A percentile compares a stretch with the other conserved stretches of the same genome.
Conservation (phyloP, 2,113 vertebrate genomes). For the Macrotis lagotis region DNA sequence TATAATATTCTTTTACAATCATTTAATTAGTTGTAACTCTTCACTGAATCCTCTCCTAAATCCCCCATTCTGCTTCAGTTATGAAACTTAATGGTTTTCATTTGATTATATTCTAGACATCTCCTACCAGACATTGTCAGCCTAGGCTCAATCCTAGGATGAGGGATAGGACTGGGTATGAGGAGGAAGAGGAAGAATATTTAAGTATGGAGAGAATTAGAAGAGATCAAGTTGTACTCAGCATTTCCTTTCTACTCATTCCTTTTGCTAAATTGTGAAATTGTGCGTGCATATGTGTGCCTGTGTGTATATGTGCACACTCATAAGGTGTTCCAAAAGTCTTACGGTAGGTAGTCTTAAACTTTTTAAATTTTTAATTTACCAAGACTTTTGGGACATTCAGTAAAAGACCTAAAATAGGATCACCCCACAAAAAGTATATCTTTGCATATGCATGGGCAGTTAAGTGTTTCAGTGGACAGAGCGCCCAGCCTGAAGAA, state of each 20-base stretch:
- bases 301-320: not conserved
- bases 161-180: constrained; percentile 1
- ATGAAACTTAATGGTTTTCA: not conserved
- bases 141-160: not conserved
- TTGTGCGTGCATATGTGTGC: not conserved
- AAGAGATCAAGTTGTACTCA: constrained; percentile 30
- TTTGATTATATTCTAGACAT: not conserved
- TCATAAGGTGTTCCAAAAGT: not conserved
- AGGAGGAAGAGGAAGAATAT: not conserved
- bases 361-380: not conserved
- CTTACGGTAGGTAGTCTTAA: not conserved
- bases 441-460: no score
- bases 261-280: not conserved
- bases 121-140: not conserved
- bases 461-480: no score
- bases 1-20: constrained; percentile 41
- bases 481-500: no score
- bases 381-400: no score
- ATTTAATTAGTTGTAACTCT: constrained; percentile 35
- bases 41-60: constrained; percentile 47
- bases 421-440: not conserved
- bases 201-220: not conserved
- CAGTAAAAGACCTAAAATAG: not conserved
- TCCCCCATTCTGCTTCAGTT: constrained; percentile 46
- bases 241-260: not conserved